Base-by-base conservation (phyloP, 2,888 invertebrate species). In the Tachina lurida region DNA sequence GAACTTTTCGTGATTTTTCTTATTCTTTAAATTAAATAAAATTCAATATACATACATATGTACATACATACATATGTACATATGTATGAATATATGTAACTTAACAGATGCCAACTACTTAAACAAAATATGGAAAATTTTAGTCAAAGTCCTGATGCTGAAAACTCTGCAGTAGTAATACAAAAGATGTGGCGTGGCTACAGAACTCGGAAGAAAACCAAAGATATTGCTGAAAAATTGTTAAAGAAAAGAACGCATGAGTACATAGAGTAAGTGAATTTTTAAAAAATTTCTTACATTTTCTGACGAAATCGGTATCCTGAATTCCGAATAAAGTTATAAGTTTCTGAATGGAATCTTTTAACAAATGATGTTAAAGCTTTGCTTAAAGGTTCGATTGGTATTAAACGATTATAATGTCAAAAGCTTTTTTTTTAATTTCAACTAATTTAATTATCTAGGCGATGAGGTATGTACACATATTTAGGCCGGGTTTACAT, bases 141-240 rank as follows among this genome's bases (percentile, higher is more conserved):
- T 17, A 87, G 88, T 87, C 86, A 89, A n/a, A 90, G 65, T 67
- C 81, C 84, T 17, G 75, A 87, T 63, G 91, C 92, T 0, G 94
- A 94, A 88, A 90, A 91, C 1, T 95, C 97, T 0, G 97, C 97
- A 0, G 94, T 96, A 47, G 95, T 95, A 41, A 97, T 97, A 90
- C 97, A 97, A 93, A 96, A 96, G 92, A 95, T 96, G 93, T 97
- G 97, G 97, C 93, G 97, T 39, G 97, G 97, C 0, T 97, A 96
- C 92, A 94, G 95, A 65, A 95, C 96, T 52, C 94, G 97, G 88
- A 96, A 97, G 87, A 92, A 91, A 90, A 92, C 91, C 22, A 91
- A 92, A 65, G 90, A 94, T 93, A 88, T 92, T 93, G 91, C 95
- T 1, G 94, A 96, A 88, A 95, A 95, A 43, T 94, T 97, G 65